Evolutionary conservation across 2,888 invertebrate species (phyloP), one percentile per base, ranked within the genome.

Genomic region (Drosophila borborema): DNA sequence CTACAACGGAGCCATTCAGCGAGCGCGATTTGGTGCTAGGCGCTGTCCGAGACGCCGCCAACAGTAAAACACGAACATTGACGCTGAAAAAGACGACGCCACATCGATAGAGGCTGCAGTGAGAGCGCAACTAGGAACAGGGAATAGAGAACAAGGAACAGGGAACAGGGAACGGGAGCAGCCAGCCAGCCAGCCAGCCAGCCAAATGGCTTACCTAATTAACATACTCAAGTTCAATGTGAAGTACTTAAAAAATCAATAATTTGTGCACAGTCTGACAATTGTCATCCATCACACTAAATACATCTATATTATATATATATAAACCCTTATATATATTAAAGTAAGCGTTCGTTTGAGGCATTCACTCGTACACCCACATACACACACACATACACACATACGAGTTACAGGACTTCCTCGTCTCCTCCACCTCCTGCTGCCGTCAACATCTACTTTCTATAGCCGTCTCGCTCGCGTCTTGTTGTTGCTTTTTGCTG

Each of bases 1-100:
- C 90, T 92, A 93, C 92, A 93, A 93, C 93, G 93, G 93, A 93
- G 93, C 89, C 92, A 90, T 79, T 91, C 91, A 86, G 74, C 81
- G 81, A 86, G 78, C 82, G 81, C 82, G 74, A 81, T 80, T 87
- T 82, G 74, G 80, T 83, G 84, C 78, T 91, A 90, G 91, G 91
- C 88, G 91, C 88, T 83, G 91, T 83, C 82, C 90, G 86, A 66
- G 91, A 91, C 88, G 91, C 86, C 88, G 83, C 90, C 79, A 88
- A 81, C 62, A 79, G 81, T 70, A 80, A 80, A 77, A 89, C 89
- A 77, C 86, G 91, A 74, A 79, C 83, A 62, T 73, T 81, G 64
- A 81, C 76, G 65, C 77, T 58, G 66, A 93, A 92, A 79, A 93
- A 93, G 82, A 92, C 92, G 72, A 90, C 91, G 72, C 93, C 93